Conservation (phyloP, 2,113 vertebrate species). For the Melanotaenia duboulayi region DNA sequence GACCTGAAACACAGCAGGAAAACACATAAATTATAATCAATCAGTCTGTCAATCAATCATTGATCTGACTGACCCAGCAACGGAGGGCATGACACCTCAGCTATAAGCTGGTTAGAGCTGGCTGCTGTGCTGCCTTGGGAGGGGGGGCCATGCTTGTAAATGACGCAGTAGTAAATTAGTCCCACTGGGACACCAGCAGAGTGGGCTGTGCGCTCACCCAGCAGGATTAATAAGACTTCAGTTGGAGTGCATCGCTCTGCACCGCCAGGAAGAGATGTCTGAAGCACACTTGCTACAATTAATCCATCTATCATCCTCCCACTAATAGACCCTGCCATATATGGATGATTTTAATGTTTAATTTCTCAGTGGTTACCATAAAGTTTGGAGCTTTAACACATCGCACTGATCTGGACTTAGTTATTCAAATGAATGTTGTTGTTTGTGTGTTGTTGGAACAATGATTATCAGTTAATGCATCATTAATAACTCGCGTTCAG, state of each 20-base stretch:
- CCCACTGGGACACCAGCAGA: conserved; percentile 50
- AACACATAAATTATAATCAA: conserved; percentile 69
- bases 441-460: no score
- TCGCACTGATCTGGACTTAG: no score
- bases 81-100: conserved; percentile 5
- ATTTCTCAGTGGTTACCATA: no score
- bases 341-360: no score
- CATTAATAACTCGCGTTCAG: no score
- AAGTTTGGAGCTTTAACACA: no score
- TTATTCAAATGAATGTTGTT: no score
- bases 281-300: neutral
- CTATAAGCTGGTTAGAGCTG: conserved; percentile 23
- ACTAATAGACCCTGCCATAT: no score
- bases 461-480: no score
- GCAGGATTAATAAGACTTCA: conserved; percentile 49
- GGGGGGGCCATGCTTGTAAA: conserved; percentile 33
- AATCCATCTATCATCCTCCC: no score
- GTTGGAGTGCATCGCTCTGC: conserved; percentile 31
- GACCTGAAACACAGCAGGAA: conserved; percentile 38
- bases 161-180: conserved; percentile 65
- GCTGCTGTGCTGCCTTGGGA: neutral
- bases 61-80: conserved; percentile 15
- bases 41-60: conserved; percentile 69
- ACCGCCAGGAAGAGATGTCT: conserved; percentile 8
- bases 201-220: conserved; percentile 22